Evolutionary conservation across 2,888 invertebrate genomes (phyloP).

Genomic region (Alloscopus bannaensis): DNA sequence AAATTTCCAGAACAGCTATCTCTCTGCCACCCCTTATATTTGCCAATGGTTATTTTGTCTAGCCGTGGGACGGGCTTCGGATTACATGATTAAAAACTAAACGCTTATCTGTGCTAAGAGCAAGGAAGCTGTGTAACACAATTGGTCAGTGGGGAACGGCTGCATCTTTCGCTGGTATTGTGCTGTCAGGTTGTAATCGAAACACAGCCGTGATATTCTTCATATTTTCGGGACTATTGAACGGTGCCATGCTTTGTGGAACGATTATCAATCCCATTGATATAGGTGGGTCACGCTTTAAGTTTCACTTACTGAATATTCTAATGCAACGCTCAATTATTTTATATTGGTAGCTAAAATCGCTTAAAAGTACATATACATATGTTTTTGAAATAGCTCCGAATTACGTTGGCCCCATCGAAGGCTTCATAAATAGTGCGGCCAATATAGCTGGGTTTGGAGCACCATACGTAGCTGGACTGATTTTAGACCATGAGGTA

Average conservation of each 20-base stretch:
- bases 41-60: slow-evolving; percentile 49
- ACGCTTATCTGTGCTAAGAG: slow-evolving; percentile 42
- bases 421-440: slow-evolving; percentile 60
- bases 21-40: slow-evolving; percentile 74
- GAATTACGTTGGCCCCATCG: slow-evolving; percentile 64
- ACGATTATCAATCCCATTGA: slow-evolving; percentile 65
- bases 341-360: too few relatives aligned
- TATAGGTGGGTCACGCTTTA: too few relatives aligned
- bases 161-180: slow-evolving; percentile 71
- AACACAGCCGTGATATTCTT: slow-evolving; percentile 70
- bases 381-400: too few relatives aligned
- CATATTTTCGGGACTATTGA: slow-evolving; percentile 59
- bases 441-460: slow-evolving; percentile 61
- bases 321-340: too few relatives aligned
- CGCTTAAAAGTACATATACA: too few relatives aligned
- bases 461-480: slow-evolving; percentile 54
- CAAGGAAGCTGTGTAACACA: slow-evolving; percentile 66
- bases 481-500: slow-evolving; percentile 51
- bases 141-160: slow-evolving; percentile 73
- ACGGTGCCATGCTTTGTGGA: slow-evolving; percentile 59
- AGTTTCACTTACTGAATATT: too few relatives aligned
- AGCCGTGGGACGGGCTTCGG: slow-evolving; percentile 48
- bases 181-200: slow-evolving; percentile 72
- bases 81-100: slow-evolving; percentile 52
- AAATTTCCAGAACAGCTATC: slow-evolving; percentile 70